These are phyloP conservation scores for Uloborus plumipes DNA, from an alignment of 2,888 invertebrate species.

Conservation along the genomic window DNA sequence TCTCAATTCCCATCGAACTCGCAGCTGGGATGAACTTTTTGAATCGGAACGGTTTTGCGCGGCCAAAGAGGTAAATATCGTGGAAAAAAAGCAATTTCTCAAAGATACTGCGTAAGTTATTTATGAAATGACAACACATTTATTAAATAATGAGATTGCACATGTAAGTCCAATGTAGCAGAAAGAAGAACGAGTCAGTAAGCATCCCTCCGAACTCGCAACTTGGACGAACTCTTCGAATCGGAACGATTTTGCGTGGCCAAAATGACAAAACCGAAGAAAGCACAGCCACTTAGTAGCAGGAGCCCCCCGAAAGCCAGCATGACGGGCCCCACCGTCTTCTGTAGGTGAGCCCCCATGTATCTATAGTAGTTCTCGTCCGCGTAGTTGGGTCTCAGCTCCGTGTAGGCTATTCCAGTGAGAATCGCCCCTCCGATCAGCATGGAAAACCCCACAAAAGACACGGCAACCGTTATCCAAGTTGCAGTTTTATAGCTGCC, in stretches of 20 bases:
- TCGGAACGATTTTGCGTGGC: constrained; percentile 25
- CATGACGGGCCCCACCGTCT: constrained; percentile 66
- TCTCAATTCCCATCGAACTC: too few relatives aligned
- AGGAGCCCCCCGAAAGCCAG: constrained; percentile 63
- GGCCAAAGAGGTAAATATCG: too few relatives aligned
- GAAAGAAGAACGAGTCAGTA: constrained; percentile 5
- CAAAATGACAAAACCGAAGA: constrained; percentile 62
- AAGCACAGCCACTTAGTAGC: constrained; percentile 63
- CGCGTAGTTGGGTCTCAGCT: constrained; percentile 67
- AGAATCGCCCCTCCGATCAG: constrained; percentile 66
- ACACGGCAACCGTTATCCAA: constrained; percentile 62
- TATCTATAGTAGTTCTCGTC: constrained; percentile 67
- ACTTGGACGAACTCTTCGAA: constrained; percentile 18
- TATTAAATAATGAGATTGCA: too few relatives aligned
- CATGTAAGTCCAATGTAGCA: background rate
- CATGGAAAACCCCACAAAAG: constrained; percentile 65
- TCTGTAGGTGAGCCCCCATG: constrained; percentile 66
- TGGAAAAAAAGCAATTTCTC: too few relatives aligned
- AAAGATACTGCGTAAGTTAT: too few relatives aligned
- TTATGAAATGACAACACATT: too few relatives aligned
- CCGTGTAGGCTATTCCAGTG: constrained; percentile 66
- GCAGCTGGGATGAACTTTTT: too few relatives aligned
- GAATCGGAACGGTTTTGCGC: too few relatives aligned
- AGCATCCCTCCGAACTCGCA: constrained; percentile 14
- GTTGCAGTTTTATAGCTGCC: constrained; percentile 63